Conservation (phyloP, 2,888 invertebrate genomes). For the Aromia moschata region DNA sequence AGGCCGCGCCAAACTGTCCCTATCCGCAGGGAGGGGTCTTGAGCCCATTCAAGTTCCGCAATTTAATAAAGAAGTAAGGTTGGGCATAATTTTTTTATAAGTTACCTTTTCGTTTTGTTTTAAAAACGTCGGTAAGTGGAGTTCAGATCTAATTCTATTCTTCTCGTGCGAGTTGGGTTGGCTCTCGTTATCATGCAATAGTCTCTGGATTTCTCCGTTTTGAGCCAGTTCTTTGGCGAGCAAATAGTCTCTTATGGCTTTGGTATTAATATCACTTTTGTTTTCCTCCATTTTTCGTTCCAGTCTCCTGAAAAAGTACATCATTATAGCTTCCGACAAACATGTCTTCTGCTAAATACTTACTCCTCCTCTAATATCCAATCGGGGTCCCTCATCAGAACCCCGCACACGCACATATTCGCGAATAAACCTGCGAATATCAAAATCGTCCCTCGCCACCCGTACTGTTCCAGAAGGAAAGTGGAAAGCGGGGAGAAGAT, state of each 20-base stretch:
- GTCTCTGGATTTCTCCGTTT: slow-evolving; percentile 3
- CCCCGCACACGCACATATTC: slow-evolving; percentile 85
- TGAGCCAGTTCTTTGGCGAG: not conserved
- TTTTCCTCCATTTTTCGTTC: not conserved
- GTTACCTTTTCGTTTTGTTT: slow-evolving; percentile 18
- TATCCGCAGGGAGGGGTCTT: too few species aligned
- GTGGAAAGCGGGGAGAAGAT: slow-evolving; percentile 87
- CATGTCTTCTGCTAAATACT: slow-evolving; percentile 8
- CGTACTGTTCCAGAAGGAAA: slow-evolving; percentile 77
- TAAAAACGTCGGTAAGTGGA: slow-evolving; percentile 10
- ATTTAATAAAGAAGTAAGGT: not conserved
- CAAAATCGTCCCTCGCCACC: slow-evolving; percentile 85
- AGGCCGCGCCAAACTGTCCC: too few species aligned
- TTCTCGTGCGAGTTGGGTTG: not conserved
- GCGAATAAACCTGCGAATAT: slow-evolving; percentile 85
- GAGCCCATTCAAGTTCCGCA: too few species aligned
- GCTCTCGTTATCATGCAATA: not conserved
- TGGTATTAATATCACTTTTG: not conserved
- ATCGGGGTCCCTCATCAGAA: slow-evolving; percentile 87
- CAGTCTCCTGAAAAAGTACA: slow-evolving; percentile 1
- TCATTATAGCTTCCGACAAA: not conserved
- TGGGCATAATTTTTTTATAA: not conserved
- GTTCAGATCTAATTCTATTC: slow-evolving; percentile 15
- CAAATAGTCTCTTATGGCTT: not conserved
- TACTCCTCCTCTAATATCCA: slow-evolving; percentile 77